Evolutionary conservation across 2,888 invertebrate species (phyloP), one percentile per base, ranked within the genome.

Genomic region (Eledona agricola): DNA sequence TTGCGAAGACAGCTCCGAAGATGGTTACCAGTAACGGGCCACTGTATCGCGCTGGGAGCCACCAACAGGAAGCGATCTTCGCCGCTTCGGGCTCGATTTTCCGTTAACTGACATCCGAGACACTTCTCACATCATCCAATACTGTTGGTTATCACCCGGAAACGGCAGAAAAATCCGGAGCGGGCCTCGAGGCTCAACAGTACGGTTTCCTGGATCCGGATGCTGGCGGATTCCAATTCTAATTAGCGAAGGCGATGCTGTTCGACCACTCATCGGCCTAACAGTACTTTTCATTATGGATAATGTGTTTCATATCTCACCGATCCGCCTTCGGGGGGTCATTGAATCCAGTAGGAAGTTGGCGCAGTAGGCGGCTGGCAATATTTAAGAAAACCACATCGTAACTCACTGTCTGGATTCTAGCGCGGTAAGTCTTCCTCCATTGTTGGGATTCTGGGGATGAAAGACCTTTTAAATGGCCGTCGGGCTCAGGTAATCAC

Each of bases 311-410:
- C 49, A 49, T 53, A 49, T 49, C 45, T 53, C 49, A 49, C 49
- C 20, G 49, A 53, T 37, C 53, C 53, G 61, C 64, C 66, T 64
- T 63, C 60, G 52, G 63, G 60, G 62, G 69, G 69, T 70, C 69
- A 66, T 67, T 67, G 69, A 64, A 66, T 60, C 62, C 64, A 67
- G 68, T 66, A 66, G 68, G 69, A 68, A 65, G 65, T 62, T 58
- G 57, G 52, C 50, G 55, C 59, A 54, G 63, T 65, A 56, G 63
- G 64, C 62, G 62, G 59, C 31, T 49, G 45, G 50, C 47, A 58
- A 57, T 46, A 58, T 54, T 59, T 59, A 26, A 50, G 50, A 50
- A 50, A 40, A 25, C 40, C 38, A 31, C 40, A 19, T 35, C 26
- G 10, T 47, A 11, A 42, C 9, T 42, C 29, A 19, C 1, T 3